Evolutionary conservation across 37 sponge, comb jelly and placozoan genomes (phyloP), one percentile per base, ranked within the genome.

Genomic region (Spongilla lacustris): DNA sequence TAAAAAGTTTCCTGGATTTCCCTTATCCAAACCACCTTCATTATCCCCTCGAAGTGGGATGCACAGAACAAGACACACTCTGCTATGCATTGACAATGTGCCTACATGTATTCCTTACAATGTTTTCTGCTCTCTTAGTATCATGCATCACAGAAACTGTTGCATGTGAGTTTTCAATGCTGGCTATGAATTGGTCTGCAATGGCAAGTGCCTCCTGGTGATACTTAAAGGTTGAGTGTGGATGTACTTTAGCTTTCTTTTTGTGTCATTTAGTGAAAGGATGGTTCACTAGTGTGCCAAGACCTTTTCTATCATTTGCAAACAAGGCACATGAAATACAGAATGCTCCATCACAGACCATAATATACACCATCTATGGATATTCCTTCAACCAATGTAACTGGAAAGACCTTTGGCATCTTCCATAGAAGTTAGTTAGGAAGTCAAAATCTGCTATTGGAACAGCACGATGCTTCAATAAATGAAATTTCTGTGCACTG

Each of bases 1-100:
- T 22, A 91, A 49, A 86, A 88, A 91, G 72, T 86, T 91, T 26
- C 88, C 92, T 72, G 92, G 88, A 58, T 84, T 91, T 21, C 84
- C 75, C 28, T 74, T 41, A 26, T 82, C 35, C 30, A 82, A 74
- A 22, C 72, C 68, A 17, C 50, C 50, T 71, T 91, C 92, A 33
- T n/a, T 74, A 34, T 91, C 83, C 32, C 88, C 92, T 74, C 88
- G 41, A 32, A 91, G 35, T 29, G 88, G 84, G 79, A 91, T 80
- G 67, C 84, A 83, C 88, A 91, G 80, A 66, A 86, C 32, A 91
- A 36, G 68, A 91, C 67, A 32, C 67, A 26, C 25, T 78, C 67
- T 17, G 81, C 83, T 41, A 50, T 75, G 35, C 76, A 82, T 74
- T 86, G 48, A 91, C 80, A 27, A 86, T 73, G 72, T 87, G 80